A percentile compares a stretch with the other conserved stretches of the same genome.
phyloP scores from a whole-genome alignment of 1,140 invertebrate genomes.

The Epicauta chinensis region DNA sequence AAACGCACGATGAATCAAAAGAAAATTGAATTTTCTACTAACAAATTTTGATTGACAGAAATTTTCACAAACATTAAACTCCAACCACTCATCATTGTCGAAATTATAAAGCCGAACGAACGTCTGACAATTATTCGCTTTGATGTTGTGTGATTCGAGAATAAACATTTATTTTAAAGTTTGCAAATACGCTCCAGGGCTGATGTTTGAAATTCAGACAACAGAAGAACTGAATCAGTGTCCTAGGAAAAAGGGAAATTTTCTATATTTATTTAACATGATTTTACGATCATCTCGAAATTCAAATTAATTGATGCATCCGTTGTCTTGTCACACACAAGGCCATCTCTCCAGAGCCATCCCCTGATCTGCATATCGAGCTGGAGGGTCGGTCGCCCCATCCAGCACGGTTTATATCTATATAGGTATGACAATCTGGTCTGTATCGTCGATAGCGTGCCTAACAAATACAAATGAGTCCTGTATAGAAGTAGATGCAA shows the following conservation, averaged over 20 bases:
- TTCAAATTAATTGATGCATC: slow-evolving; percentile 11
- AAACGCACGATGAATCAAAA: no score
- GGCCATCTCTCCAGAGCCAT: neutral
- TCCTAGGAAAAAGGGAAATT: slow-evolving; percentile 8
- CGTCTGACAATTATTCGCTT: slow-evolving; percentile 27
- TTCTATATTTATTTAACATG: no score
- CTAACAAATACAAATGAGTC: slow-evolving; percentile 34
- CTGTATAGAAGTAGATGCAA: no score
- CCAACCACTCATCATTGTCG: no score
- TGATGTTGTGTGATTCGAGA: slow-evolving; percentile 33
- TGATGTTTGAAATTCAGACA: slow-evolving; percentile 21
- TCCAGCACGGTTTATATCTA: neutral
- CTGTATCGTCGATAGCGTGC: slow-evolving; percentile 19
- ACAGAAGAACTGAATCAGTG: neutral
- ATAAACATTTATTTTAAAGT: slow-evolving; percentile 37
- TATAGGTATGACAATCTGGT: slow-evolving; percentile 12
- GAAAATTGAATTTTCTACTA: no score
- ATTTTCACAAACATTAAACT: no score
- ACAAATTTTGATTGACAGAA: no score
- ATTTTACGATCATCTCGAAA: no score
- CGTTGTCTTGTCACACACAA: neutral
- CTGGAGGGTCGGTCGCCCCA: neutral
- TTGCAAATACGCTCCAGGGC: slow-evolving; percentile 31
- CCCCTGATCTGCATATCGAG: slow-evolving; percentile 16
- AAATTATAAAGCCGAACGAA: no score